phyloP scores from a whole-genome alignment of 92 coral and sea anemone species.

The Paramuricea clavata region DNA sequence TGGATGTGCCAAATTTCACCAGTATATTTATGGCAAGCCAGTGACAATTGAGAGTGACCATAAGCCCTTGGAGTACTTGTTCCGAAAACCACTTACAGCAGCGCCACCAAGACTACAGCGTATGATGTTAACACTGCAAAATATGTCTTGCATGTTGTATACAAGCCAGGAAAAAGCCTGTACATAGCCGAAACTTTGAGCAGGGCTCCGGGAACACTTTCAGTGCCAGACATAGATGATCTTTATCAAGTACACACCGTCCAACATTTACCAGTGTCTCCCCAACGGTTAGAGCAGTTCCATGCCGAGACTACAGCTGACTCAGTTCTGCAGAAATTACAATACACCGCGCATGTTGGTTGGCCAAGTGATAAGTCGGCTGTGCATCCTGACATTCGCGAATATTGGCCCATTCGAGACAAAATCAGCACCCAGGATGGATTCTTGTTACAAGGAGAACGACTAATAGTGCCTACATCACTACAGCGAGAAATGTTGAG shows the following conservation, averaged over 20 bases:
- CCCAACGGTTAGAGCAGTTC: neutral
- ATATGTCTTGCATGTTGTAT: constrained; percentile 39
- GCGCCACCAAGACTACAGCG: constrained; percentile 52
- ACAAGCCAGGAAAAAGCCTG: constrained; percentile 32
- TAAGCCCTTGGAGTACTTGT: neutral
- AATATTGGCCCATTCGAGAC: neutral
- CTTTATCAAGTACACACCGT: neutral
- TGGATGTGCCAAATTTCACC: constrained; percentile 39
- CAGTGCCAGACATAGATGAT: neutral
- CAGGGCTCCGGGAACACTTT: neutral
- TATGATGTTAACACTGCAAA: constrained; percentile 62
- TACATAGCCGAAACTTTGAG: constrained; percentile 23
- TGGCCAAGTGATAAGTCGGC: constrained; percentile 42
- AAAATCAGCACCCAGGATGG: constrained; percentile 54
- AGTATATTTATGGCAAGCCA: constrained; percentile 40
- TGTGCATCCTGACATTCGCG: neutral
- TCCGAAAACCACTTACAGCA: constrained; percentile 42
- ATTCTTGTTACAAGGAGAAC: constrained; percentile 45
- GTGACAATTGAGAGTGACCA: too few species aligned
- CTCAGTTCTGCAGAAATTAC: neutral
- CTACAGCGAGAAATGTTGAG: constrained; percentile 40
- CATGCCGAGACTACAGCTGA: neutral
- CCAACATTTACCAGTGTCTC: neutral
- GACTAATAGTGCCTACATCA: constrained; percentile 52
- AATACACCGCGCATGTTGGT: constrained; percentile 13